Percentiles rank a stretch among this genome's conserved stretches.
Conservation (phyloP, 2,797 vertebrate species). For the Mastacembelus armatus region DNA sequence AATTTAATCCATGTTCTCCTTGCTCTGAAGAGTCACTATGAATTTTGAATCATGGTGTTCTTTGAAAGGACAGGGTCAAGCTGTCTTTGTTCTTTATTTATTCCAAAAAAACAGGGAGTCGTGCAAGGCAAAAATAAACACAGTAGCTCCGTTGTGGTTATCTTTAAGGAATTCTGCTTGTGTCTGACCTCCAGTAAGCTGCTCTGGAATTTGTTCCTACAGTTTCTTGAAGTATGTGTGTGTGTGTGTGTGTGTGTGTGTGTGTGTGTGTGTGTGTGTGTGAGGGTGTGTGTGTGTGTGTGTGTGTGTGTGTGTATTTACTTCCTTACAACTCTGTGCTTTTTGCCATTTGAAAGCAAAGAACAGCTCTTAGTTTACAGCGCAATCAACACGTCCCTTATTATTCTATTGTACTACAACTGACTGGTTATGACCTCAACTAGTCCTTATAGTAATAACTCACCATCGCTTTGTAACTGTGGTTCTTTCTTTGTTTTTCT, state of each 20-base stretch:
- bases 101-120: conserved; percentile 49
- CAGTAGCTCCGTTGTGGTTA: conserved; percentile 62
- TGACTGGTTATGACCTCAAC: conserved; percentile 2
- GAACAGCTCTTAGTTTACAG: conserved; percentile 2
- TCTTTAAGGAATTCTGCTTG: conserved; percentile 64
- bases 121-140: conserved; percentile 53
- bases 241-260: conserved; percentile 11
- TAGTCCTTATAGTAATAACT: not conserved
- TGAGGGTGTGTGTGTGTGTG: too few relatives aligned
- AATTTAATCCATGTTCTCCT: conserved; percentile 13
- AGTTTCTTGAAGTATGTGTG: conserved; percentile 16
- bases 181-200: conserved; percentile 67
- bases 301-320: conserved; percentile 1
- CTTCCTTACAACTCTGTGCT: not conserved
- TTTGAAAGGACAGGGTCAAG: conserved; percentile 50
- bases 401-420: conserved; percentile 5
- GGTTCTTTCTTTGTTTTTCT: not conserved
- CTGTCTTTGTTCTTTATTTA: conserved; percentile 57
- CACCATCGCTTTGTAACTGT: not conserved
- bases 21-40: conserved; percentile 23
- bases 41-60: conserved; percentile 28
- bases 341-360: conserved; percentile 27
- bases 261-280: conserved; percentile 1
- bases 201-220: conserved; percentile 59
- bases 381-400: conserved; percentile 13